Evolutionary conservation across 2,888 invertebrate genomes (phyloP).

Genomic region (Monopis laevigella): DNA sequence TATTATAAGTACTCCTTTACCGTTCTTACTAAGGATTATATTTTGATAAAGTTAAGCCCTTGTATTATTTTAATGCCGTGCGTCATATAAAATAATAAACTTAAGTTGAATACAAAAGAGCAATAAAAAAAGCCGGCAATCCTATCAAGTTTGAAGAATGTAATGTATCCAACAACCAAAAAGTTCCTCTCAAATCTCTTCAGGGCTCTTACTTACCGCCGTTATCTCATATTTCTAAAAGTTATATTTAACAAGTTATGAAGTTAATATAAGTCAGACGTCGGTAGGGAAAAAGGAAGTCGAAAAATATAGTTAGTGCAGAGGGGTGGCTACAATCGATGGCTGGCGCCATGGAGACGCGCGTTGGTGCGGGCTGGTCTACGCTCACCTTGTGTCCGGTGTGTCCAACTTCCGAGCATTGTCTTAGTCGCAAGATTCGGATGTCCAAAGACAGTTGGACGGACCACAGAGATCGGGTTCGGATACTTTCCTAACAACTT

Average conservation of each 20-base stretch:
- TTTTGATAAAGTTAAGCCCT: no score
- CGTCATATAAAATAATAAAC: neutral
- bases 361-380: constrained; percentile 20
- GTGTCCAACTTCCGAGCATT: constrained; percentile 17
- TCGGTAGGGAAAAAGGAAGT: constrained; percentile 43
- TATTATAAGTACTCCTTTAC: constrained; percentile 45
- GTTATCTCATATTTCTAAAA: constrained; percentile 51
- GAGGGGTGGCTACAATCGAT: constrained; percentile 38
- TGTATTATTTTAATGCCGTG: neutral
- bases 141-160: neutral
- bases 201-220: constrained; percentile 32
- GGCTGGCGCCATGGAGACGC: constrained; percentile 38
- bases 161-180: constrained; percentile 4
- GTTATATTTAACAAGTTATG: constrained; percentile 55
- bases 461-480: constrained; percentile 18
- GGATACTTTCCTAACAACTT: constrained; percentile 16
- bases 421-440: constrained; percentile 17
- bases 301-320: constrained; percentile 46
- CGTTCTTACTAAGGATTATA: no score
- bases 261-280: constrained; percentile 54
- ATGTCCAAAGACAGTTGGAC: constrained; percentile 21
- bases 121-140: constrained; percentile 2
- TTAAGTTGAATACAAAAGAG: neutral
- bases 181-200: constrained; percentile 36
- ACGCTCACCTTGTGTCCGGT: constrained; percentile 22